These are phyloP conservation scores for Arenaria interpres DNA, from an alignment of 2,113 vertebrate species.

Conservation along the genomic window DNA sequence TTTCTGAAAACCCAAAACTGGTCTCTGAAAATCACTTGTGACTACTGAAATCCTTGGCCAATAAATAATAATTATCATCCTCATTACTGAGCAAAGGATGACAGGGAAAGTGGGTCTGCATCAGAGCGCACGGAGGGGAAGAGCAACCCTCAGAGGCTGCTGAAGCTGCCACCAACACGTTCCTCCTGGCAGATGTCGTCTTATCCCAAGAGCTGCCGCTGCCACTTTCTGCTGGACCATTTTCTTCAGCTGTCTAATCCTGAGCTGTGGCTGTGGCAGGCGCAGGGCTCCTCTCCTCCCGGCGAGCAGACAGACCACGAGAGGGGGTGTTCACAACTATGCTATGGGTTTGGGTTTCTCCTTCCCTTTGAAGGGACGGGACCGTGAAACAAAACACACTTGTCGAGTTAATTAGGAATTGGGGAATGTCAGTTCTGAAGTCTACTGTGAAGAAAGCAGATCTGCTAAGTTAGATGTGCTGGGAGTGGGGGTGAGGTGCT, in stretches of 20 bases:
- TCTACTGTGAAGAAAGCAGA: neutral
- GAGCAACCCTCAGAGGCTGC: neutral
- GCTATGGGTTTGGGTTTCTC: neutral
- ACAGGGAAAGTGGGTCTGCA: neutral
- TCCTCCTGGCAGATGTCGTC: neutral
- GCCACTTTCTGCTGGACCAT: neutral
- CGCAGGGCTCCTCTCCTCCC: neutral
- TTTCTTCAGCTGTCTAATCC: conserved; percentile 17
- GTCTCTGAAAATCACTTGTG: neutral
- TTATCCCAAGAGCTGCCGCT: neutral
- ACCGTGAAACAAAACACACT: neutral
- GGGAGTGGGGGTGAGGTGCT: neutral
- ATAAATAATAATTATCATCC: neutral
- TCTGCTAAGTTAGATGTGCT: neutral
- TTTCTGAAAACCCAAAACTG: neutral
- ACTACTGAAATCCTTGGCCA: neutral
- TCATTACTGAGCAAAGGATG: neutral
- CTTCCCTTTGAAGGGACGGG: neutral
- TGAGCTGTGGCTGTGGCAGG: neutral
- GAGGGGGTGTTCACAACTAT: neutral
- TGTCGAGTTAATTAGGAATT: conserved; percentile 11
- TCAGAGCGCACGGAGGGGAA: neutral
- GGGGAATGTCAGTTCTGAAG: conserved; percentile 5
- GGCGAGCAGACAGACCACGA: neutral
- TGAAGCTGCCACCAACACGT: neutral